Evolutionary conservation across 2,888 invertebrate species (phyloP).

Genomic region (Mellilla xanthometata): DNA sequence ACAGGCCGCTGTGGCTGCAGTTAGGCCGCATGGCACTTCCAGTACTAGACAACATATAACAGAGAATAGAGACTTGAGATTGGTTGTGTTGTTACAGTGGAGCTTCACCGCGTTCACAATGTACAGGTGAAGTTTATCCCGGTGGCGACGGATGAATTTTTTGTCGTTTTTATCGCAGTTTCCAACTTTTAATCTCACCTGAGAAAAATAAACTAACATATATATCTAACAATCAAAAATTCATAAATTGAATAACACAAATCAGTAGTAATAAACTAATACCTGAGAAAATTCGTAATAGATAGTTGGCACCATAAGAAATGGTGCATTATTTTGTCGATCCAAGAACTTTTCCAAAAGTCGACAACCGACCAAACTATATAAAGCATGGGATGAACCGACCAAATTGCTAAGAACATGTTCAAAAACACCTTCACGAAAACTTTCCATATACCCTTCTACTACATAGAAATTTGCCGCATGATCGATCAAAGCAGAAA

Average conservation of each 20-base stretch:
- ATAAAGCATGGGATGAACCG: slow-evolving; percentile 63
- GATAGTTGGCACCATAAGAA: slow-evolving; percentile 77
- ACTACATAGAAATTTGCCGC: slow-evolving; percentile 73
- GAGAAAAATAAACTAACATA: no score
- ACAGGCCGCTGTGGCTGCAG: slow-evolving; percentile 82
- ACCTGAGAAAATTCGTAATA: slow-evolving; percentile 64
- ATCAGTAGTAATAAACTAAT: not conserved
- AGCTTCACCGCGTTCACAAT: slow-evolving; percentile 58
- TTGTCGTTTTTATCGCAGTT: slow-evolving; percentile 69
- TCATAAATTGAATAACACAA: not conserved
- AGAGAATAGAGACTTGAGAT: slow-evolving; percentile 78
- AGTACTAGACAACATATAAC: slow-evolving; percentile 79
- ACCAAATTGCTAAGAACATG: slow-evolving; percentile 70
- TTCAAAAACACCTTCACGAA: slow-evolving; percentile 72
- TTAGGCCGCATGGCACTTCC: slow-evolving; percentile 84
- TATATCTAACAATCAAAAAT: no score
- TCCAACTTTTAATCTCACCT: slow-evolving; percentile 65
- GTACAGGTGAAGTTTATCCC: slow-evolving; percentile 70
- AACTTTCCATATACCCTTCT: slow-evolving; percentile 57
- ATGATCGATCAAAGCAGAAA: slow-evolving; percentile 78
- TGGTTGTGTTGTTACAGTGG: slow-evolving; percentile 69
- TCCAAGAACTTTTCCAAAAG: slow-evolving; percentile 82
- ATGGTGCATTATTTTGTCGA: slow-evolving; percentile 68
- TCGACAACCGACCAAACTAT: slow-evolving; percentile 79
- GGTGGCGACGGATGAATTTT: slow-evolving; percentile 70